Base-by-base conservation (phyloP, 1,140 invertebrate genomes). In the Pseudomyrmex dendroicus region DNA sequence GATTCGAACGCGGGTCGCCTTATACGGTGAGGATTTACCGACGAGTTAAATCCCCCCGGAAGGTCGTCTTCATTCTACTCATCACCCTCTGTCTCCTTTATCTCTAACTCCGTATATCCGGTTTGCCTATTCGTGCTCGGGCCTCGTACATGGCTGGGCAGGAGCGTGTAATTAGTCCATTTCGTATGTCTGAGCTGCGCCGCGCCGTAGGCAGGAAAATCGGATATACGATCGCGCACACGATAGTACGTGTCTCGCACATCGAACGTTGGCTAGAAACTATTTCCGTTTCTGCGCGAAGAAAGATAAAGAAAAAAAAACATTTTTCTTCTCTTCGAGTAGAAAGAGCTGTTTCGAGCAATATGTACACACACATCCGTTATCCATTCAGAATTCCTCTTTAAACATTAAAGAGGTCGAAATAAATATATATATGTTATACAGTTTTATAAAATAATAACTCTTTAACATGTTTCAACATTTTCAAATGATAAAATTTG, bases 31-130 rank as follows among this genome's bases (percentile, higher is more conserved):
- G 54, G 76, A 82, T 82, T 82, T 82, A 76, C 13, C 48, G 48
- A 66, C 72, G 85, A 87, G 87, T 89, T 77, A 87, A 89, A 89
- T 87, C 87, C 80, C 83, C 80, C 67, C 72, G 78, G 77, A 84
- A 89, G 85, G 72, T 89, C 87, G 74, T 82, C 83, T 82, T 48
- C 80, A 78, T 87, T 85, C 72, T 56, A 84, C 80, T 89, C 86
- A 89, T 89, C 87, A 85, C 68, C 61, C 20, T 25, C 46, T 54
- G 64, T 61, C 64, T 68, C 85, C 70, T 89, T 84, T 83, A 64
- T 73, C 82, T 76, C 73, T 76, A 83, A 85, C 62, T 83, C 74
- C 78, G 35, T 67, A 66, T 15, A 78, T 80, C 73, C 85, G 63
- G 68, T 72, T 59, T 57, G 44, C 20, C 10, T 64, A 56, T 67